Conservation (phyloP, 2,888 invertebrate genomes). For the Nephrotoma appendiculata region DNA sequence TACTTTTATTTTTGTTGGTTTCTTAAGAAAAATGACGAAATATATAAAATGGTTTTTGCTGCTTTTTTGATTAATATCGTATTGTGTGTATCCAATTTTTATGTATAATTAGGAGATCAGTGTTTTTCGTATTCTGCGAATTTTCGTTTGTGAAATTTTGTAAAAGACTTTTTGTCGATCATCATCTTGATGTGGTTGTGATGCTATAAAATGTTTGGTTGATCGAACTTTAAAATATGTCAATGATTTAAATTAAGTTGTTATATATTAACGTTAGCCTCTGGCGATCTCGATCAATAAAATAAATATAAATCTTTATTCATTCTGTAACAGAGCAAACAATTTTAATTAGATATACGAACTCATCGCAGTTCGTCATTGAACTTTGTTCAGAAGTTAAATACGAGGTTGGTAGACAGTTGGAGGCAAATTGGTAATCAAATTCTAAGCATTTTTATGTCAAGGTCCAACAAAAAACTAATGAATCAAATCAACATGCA, state of each 20-base stretch:
- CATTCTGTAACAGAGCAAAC: no score
- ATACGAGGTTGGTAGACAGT: no score
- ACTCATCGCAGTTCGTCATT: no score
- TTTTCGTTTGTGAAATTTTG: background rate
- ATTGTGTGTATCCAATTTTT: background rate
- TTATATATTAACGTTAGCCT: no score
- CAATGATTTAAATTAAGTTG: background rate
- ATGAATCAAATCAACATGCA: no score
- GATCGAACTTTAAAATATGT: background rate
- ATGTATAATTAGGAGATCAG: background rate
- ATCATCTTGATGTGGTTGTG: background rate
- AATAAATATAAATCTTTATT: no score
- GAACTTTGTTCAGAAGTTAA: no score
- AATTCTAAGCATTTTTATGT: no score
- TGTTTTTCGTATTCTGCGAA: background rate
- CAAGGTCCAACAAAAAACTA: no score
- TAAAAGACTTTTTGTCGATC: background rate
- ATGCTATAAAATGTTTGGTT: background rate
- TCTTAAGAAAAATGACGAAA: background rate
- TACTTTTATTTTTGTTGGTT: background rate
- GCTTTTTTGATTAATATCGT: background rate
- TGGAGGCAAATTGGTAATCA: no score
- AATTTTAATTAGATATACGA: no score
- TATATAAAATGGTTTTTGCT: background rate
- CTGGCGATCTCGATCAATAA: no score